Conservation (phyloP, 1,140 invertebrate genomes). For the Triops cancriformis region DNA sequence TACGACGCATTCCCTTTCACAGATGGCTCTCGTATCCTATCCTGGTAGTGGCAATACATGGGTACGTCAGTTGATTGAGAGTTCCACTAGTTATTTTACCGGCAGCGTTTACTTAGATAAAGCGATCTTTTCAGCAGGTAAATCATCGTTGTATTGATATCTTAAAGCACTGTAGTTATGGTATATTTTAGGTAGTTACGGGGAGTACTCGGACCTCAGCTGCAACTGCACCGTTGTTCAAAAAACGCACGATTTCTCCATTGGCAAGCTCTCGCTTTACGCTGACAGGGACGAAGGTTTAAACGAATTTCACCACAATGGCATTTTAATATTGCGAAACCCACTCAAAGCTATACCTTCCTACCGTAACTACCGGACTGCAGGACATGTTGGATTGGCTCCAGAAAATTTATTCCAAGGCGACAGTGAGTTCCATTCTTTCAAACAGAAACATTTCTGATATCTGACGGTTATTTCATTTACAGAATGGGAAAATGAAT, state of each 20-base stretch:
- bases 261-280: neutral
- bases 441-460: conserved; percentile 20
- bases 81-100: conserved; percentile 37
- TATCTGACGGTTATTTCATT: conserved; percentile 19
- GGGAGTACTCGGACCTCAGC: conserved; percentile 34
- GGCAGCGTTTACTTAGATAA: conserved; percentile 37
- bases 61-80: conserved; percentile 37
- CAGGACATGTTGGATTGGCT: neutral
- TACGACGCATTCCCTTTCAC: conserved; percentile 27
- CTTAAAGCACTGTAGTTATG: neutral
- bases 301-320: neutral
- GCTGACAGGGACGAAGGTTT: neutral
- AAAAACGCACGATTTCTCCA: conserved; percentile 35
- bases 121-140: conserved; percentile 33
- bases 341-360: neutral
- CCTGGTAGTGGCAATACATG: conserved; percentile 40
- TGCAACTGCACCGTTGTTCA: conserved; percentile 37
- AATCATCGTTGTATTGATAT: neutral
- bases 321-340: conserved; percentile 2
- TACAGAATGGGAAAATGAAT: conserved; percentile 32
- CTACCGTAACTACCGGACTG: neutral
- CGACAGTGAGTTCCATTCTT: conserved; percentile 33
- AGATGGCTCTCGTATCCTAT: conserved; percentile 35
- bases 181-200: conserved; percentile 34
- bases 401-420: conserved; percentile 19